Base-by-base conservation (phyloP, 2,888 invertebrate species). In the Ectropis crepuscularia region DNA sequence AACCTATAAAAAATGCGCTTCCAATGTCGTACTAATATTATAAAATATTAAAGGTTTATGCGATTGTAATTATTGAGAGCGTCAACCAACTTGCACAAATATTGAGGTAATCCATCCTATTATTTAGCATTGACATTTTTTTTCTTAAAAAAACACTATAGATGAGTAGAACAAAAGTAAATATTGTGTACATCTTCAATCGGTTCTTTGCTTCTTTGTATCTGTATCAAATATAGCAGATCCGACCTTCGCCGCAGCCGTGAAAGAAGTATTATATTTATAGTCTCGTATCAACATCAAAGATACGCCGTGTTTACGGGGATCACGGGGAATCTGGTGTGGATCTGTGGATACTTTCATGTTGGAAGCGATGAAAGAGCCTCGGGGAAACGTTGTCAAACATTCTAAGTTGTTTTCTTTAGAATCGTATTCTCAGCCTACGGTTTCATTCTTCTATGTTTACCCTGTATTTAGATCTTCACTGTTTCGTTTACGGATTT, bases 221-320 rank as follows among this genome's bases (percentile, higher is more conserved):
- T 68, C 70, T 68, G 45, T 57, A 65, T 64, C 73, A 75, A 76
- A 79, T 75, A 77, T 76, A 78, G 74, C 71, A 59, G 41, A 42
- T 39, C 58, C 71, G 77, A 77, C 82, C 82, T 68, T 72, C 73
- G 79, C 71, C 74, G 75, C 74, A 67, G 73, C 70, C 73, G 72
- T 73, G 70, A 75, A 65, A 51, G 41, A 43, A 38, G 37, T 8
- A 38, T 38, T 11, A 38, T 54, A 46, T 54, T 46, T 54, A 46
- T 46, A 54, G 6, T 51, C 51, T 42, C 41, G 65, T 67, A 62
- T 67, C 67, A 64, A 63, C 67, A 74, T 67, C 65, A 66, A 63
- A 70, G 67, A 65, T 66, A 67, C 60, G 63, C 64, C 45, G 60
- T 63, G 68, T 59, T 68, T 49, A 43, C 42, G 6, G 46, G 5